These are phyloP conservation scores for Nannoperca australis DNA, from an alignment of 2,797 vertebrate genomes.

Conservation along the genomic window DNA sequence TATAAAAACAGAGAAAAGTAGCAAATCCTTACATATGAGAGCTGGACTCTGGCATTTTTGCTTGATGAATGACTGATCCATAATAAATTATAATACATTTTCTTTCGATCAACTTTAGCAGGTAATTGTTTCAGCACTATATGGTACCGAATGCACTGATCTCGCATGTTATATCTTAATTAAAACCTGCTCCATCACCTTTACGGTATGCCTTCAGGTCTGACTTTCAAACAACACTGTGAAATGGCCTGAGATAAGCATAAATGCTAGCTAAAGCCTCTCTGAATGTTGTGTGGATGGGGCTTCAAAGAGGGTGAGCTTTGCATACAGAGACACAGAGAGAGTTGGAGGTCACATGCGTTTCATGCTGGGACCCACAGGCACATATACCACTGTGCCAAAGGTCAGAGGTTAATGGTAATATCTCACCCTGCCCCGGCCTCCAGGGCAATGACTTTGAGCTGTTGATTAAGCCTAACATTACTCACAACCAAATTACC, in stretches of 20 bases:
- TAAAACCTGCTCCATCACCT: conserved; percentile 20
- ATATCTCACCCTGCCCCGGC: conserved; percentile 75
- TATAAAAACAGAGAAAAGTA: background rate
- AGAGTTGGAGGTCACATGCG: conserved; percentile 65
- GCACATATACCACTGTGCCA: conserved; percentile 74
- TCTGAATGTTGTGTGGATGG: conserved; percentile 16
- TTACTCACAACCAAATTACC: conserved; percentile 86
- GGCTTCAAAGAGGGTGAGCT: conserved; percentile 41
- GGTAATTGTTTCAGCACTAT: background rate
- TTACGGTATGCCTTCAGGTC: background rate
- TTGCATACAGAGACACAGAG: conserved; percentile 50
- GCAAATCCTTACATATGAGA: background rate
- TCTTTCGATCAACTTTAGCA: background rate
- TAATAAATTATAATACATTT: background rate
- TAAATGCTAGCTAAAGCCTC: conserved; percentile 24
- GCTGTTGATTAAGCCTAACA: conserved; percentile 78
- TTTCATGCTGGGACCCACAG: conserved; percentile 73
- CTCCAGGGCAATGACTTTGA: conserved; percentile 80
- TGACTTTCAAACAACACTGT: conserved; percentile 33
- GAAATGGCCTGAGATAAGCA: conserved; percentile 44
- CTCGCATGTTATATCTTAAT: conserved; percentile 16
- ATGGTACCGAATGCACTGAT: background rate
- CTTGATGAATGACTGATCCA: background rate
- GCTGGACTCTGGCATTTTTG: background rate
- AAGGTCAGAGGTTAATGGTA: conserved; percentile 82